phyloP scores from a whole-genome alignment of 2,888 invertebrate species.

The Ophonus ardosiacus region DNA sequence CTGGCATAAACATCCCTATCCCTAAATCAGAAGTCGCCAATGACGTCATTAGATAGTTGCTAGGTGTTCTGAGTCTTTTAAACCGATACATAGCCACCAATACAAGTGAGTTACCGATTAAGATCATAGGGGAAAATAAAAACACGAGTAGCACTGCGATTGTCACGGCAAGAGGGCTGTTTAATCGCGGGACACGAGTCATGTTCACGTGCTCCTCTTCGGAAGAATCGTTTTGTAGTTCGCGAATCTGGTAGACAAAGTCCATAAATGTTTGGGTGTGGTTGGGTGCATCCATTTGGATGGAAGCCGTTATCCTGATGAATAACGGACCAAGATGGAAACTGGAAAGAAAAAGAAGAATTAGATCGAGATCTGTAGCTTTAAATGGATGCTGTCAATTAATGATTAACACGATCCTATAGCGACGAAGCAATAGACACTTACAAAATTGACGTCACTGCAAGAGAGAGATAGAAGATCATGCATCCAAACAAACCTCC shows the following conservation, averaged over 20 bases:
- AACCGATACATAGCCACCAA: slow-evolving; percentile 80
- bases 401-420: too few relatives aligned
- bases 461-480: too few relatives aligned
- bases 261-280: slow-evolving; percentile 72
- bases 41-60: slow-evolving; percentile 80
- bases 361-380: not conserved
- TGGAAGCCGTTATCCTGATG: slow-evolving; percentile 27
- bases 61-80: slow-evolving; percentile 80
- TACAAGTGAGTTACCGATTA: slow-evolving; percentile 80
- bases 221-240: slow-evolving; percentile 68
- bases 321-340: slow-evolving; percentile 4
- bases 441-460: too few relatives aligned
- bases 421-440: too few relatives aligned
- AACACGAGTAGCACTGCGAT: slow-evolving; percentile 77
- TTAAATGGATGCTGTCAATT: not conserved
- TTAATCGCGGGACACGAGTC: slow-evolving; percentile 72
- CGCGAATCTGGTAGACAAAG: slow-evolving; percentile 70
- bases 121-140: slow-evolving; percentile 78
- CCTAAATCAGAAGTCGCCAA: slow-evolving; percentile 80
- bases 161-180: slow-evolving; percentile 75
- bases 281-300: slow-evolving; percentile 70
- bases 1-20: slow-evolving; percentile 79
- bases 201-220: slow-evolving; percentile 71
- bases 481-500: too few relatives aligned
- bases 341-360: slow-evolving; percentile 2